A percentile compares a stretch with the other conserved stretches of the same genome.
Conservation (phyloP, 2,888 invertebrate genomes). For the Agonopterix alstromeriana region DNA sequence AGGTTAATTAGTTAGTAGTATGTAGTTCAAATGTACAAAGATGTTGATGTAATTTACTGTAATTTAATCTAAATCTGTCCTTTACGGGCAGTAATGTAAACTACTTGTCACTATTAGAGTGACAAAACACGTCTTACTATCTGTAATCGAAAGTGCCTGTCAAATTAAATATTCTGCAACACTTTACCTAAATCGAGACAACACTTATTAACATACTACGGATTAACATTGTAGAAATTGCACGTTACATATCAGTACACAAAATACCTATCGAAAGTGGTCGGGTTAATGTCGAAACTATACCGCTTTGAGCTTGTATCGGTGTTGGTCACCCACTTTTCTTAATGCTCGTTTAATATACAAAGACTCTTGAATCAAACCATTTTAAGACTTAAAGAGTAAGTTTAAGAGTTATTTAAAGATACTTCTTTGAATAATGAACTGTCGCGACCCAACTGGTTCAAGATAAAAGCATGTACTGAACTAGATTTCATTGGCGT, state of each 20-base stretch:
- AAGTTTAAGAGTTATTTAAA: no score
- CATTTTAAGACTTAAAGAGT: neutral
- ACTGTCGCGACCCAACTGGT: slow-evolving; percentile 29
- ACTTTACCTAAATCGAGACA: slow-evolving; percentile 10
- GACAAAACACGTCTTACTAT: no score
- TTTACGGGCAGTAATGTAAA: no score
- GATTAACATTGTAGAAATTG: slow-evolving; percentile 21
- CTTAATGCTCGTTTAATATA: slow-evolving; percentile 20
- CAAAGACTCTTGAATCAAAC: neutral
- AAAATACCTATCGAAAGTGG: slow-evolving; percentile 48
- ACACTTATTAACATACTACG: slow-evolving; percentile 13
- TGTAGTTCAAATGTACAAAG: no score
- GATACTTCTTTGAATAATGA: no score
- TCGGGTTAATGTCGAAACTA: slow-evolving; percentile 42
- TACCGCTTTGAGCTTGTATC: slow-evolving; percentile 23
- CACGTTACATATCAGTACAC: slow-evolving; percentile 19
- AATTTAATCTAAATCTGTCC: no score
- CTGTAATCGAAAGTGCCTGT: no score
- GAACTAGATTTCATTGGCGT: slow-evolving; percentile 2
- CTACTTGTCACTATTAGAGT: no score
- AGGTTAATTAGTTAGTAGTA: no score
- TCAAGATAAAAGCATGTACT: slow-evolving; percentile 12
- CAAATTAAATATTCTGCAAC: slow-evolving; percentile 6
- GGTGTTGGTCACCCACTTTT: slow-evolving; percentile 63
- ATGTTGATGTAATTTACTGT: no score